Evolutionary conservation across 1,140 invertebrate species (phyloP), one percentile per base, ranked within the genome.

Genomic region (Drosophila asahinai): DNA sequence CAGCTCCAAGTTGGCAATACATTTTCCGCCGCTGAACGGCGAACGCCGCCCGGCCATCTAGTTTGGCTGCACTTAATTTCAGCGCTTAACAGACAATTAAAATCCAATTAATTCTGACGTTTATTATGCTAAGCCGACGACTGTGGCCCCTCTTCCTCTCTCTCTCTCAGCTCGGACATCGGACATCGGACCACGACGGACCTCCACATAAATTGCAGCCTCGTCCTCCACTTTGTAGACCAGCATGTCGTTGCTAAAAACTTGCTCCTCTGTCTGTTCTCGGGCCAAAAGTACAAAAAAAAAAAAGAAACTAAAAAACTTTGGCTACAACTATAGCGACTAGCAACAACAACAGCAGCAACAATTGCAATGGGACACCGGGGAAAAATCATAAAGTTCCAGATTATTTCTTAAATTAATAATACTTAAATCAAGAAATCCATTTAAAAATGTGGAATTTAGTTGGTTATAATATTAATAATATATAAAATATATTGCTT

Each of bases 71-170:
- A 89, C 84, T 89, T 89, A 89, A 89, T 89, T 89, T 90, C 84
- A 90, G 86, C 84, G 86, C 86, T 89, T 90, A 89, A 89, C 84
- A 89, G 84, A 89, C 84, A 89, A 89, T 89, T 89, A 89, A 89
- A 89, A 89, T 89, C 86, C 86, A 89, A 89, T 89, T 89, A 89
- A 89, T 89, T 89, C 86, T 89, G 86, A 89, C 86, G 86, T 89
- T 90, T 89, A 90, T 89, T 89, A 90, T 89, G 81, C 78, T 89
- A 90, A 89, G 86, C 86, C 86, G 81, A 81, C 82, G 54, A 80
- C 65, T 84, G 68, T 83, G 75, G 67, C 40, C 6, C 40, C 40
- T n/a, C 40, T 42, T 15, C 15, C 15, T 42, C 40, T n/a, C 15
- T 42, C 40, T n/a, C 15, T 42, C 14, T 40, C 30, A 7, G 15